Conservation (phyloP, 2,797 vertebrate genomes). For the Coccyzus lansbergi region DNA sequence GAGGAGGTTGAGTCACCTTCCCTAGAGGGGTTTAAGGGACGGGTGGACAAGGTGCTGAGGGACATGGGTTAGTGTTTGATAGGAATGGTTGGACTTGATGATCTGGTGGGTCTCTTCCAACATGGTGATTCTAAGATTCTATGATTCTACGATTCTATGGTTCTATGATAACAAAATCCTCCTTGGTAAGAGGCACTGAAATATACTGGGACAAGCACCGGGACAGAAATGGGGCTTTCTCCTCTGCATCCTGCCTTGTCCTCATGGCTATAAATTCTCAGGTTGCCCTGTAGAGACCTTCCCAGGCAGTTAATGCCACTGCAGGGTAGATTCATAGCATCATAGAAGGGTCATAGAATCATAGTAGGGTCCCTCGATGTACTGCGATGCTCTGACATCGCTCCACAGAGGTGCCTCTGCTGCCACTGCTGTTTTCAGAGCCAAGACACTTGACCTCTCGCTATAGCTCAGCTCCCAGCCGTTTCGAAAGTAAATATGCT, state of each 20-base stretch:
- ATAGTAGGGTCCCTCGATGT: background rate
- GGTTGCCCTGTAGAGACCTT: background rate
- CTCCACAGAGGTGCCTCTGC: background rate
- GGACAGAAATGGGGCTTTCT: background rate
- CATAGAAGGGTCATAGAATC: too few relatives aligned
- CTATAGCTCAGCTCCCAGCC: background rate
- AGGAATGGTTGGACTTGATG: too few relatives aligned
- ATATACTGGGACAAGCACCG: rapidly evolving
- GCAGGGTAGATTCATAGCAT: too few relatives aligned
- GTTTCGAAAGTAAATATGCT: background rate
- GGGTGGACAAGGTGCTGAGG: too few relatives aligned
- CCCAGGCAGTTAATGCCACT: rapidly evolving
- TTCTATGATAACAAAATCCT: background rate
- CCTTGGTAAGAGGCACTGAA: background rate
- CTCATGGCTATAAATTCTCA: rapidly evolving
- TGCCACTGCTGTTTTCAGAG: rapidly evolving
- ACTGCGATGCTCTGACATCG: rapidly evolving
- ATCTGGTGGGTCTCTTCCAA: too few relatives aligned
- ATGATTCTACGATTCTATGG: too few relatives aligned
- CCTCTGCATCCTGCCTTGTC: background rate
- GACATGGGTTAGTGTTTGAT: too few relatives aligned
- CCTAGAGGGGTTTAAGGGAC: too few relatives aligned
- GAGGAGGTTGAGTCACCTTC: too few relatives aligned
- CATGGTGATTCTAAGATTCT: too few relatives aligned
- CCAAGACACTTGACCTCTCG: background rate